phyloP scores from a whole-genome alignment of 2,888 invertebrate species.

The Lacanobia wlatinum region DNA sequence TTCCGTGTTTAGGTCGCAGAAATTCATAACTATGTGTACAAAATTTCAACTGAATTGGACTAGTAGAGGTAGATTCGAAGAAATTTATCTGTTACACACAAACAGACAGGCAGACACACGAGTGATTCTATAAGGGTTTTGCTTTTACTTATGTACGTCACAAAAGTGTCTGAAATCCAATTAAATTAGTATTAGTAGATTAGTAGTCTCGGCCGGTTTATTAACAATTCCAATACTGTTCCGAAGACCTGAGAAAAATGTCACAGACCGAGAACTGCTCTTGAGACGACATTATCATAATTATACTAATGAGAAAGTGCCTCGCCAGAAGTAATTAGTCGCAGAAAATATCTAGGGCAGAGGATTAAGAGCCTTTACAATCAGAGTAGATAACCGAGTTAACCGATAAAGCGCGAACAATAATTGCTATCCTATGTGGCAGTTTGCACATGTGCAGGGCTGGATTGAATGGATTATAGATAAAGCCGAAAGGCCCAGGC shows the following conservation, averaged over 20 bases:
- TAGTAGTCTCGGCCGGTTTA: neutral
- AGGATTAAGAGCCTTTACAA: neutral
- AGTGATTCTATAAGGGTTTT: too few species aligned
- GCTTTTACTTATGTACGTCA: too few species aligned
- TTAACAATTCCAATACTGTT: slow-evolving; percentile 1
- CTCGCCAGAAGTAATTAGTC: slow-evolving; percentile 12
- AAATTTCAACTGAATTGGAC: too few species aligned
- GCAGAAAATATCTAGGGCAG: slow-evolving; percentile 15
- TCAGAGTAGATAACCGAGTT: neutral
- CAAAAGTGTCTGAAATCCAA: neutral
- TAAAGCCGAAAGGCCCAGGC: too few species aligned
- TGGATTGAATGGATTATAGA: too few species aligned
- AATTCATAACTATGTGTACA: too few species aligned
- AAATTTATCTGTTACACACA: too few species aligned
- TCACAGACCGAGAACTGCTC: neutral
- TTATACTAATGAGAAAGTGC: slow-evolving; percentile 20
- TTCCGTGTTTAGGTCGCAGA: too few species aligned
- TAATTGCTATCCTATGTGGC: neutral
- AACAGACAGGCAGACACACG: too few species aligned
- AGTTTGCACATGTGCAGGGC: neutral
- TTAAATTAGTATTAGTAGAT: neutral
- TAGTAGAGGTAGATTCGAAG: too few species aligned
- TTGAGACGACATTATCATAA: slow-evolving; percentile 6
- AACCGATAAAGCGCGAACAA: neutral
- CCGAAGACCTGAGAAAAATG: neutral